Percentiles rank a stretch among this genome's conserved stretches.
These are phyloP conservation scores for Bos javanicus DNA, from an alignment of 2,113 vertebrate species.

Conservation along the genomic window DNA sequence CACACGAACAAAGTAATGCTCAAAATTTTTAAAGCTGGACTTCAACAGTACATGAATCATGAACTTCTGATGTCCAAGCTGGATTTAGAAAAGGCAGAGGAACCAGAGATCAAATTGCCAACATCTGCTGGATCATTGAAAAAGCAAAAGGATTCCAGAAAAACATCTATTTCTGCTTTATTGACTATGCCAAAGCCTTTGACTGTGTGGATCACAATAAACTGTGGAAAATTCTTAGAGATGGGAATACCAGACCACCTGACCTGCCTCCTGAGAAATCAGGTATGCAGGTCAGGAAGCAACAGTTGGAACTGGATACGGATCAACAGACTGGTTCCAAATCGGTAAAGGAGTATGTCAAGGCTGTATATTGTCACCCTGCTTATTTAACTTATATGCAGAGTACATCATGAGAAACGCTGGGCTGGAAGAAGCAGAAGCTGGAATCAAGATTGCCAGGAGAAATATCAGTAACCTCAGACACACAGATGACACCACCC, in stretches of 20 bases:
- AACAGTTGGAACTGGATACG: background rate
- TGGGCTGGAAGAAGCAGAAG: background rate
- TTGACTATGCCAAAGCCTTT: background rate
- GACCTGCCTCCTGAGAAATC: background rate
- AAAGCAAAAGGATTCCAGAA: background rate
- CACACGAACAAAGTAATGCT: accelerated
- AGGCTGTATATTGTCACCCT: background rate
- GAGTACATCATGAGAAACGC: background rate
- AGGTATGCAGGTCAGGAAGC: background rate
- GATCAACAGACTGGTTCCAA: background rate
- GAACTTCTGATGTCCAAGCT: background rate
- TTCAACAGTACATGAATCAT: background rate
- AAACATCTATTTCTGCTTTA: background rate
- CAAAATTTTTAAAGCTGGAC: background rate
- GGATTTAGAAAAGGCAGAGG: background rate
- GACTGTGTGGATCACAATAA: background rate
- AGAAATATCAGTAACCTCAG: background rate
- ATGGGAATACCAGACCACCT: background rate
- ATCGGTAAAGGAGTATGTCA: background rate
- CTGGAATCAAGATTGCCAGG: background rate
- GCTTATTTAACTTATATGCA: background rate
- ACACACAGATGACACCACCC: background rate
- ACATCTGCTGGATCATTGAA: background rate
- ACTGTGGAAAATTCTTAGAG: background rate
- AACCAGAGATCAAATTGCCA: background rate